Conservation (phyloP, 2,888 invertebrate genomes). For the Rhopalosiphum nymphaeae region DNA sequence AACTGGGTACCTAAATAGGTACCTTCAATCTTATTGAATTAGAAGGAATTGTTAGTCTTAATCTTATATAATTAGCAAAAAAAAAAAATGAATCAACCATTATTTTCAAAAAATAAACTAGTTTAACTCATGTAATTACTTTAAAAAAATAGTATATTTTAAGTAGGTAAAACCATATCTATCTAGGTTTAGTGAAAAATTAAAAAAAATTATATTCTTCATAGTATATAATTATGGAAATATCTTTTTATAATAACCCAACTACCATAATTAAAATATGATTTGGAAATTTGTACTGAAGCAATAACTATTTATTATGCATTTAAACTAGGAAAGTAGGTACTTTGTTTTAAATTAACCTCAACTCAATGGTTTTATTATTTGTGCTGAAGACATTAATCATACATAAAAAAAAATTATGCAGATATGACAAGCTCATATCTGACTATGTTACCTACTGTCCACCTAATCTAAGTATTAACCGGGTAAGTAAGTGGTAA, state of each 20-base stretch:
- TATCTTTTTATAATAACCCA: neutral
- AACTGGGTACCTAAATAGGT: too few species aligned
- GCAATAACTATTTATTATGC: neutral
- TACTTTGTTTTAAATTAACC: neutral
- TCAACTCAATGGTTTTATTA: neutral
- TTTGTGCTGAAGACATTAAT: neutral
- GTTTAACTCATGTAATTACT: neutral
- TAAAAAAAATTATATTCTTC: neutral
- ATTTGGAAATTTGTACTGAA: neutral
- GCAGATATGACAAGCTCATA: neutral
- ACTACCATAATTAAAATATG: neutral
- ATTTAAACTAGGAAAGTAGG: neutral
- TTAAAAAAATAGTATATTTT: neutral
- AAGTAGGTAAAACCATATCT: neutral
- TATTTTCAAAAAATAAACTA: neutral
- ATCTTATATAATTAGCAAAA: too few species aligned
- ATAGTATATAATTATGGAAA: too few species aligned
- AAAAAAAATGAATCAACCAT: neutral
- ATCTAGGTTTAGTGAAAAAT: neutral
- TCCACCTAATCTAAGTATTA: neutral
- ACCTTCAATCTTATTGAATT: neutral
- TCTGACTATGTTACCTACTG: neutral
- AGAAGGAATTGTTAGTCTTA: neutral
- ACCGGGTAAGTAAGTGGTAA: neutral
- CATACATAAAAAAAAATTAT: neutral